Evolutionary conservation across 1,140 invertebrate genomes (phyloP).

Genomic region (Caligus rogercresseyi): DNA sequence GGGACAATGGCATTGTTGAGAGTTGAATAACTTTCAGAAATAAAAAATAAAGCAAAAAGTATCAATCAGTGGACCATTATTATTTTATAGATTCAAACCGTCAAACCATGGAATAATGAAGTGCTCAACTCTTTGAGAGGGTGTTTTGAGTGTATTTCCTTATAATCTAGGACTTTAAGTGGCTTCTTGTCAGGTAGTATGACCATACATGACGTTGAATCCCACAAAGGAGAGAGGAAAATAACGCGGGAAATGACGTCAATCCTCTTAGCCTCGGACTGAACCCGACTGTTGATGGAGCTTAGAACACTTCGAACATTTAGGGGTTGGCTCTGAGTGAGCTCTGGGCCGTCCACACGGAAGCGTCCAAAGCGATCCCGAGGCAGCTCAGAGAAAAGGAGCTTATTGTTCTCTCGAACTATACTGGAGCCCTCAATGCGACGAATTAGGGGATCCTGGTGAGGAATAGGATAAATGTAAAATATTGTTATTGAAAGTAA

Average conservation of each 20-base stretch:
- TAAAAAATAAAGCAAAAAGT: no score
- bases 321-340: background rate
- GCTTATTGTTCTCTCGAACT: constrained; percentile 18
- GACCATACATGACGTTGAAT: constrained; percentile 23
- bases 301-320: background rate
- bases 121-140: no score
- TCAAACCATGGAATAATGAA: no score
- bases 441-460: constrained; percentile 14
- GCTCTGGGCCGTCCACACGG: background rate
- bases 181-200: constrained; percentile 17
- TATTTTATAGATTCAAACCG: no score
- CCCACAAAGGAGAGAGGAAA: constrained; percentile 18
- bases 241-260: constrained; percentile 23
- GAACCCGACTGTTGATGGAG: background rate
- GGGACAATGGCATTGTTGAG: no score
- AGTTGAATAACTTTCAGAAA: no score
- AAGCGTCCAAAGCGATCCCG: constrained; percentile 8
- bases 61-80: no score
- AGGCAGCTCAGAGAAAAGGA: constrained; percentile 10
- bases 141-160: no score
- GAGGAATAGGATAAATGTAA: background rate
- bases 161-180: background rate
- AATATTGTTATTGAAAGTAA: no score
- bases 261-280: constrained; percentile 45
- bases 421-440: constrained; percentile 6